Base-by-base conservation (phyloP, 2,113 vertebrate genomes). In the Marmota flaviventris region DNA sequence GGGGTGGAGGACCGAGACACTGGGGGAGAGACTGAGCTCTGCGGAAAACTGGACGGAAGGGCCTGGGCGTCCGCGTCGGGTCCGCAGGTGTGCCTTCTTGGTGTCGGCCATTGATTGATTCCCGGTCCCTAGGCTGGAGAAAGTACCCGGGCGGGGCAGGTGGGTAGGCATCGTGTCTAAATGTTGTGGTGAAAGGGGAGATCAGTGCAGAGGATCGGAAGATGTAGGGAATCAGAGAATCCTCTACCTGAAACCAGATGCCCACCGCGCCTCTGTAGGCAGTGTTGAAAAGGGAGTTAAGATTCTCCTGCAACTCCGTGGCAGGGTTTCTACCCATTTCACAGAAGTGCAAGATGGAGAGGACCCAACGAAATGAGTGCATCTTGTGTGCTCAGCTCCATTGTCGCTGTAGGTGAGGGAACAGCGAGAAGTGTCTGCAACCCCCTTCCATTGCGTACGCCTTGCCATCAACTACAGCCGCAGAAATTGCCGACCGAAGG, bases 251-350 rank as follows among this genome's bases (percentile, higher is more conserved):
- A 67, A 53, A 76, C 82, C 67, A 16, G 42, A 63, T 20, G 73
- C 39, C 56, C 42, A 29, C 22, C 20, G 73, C 58, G 48, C 75
- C 91, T 42, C 63, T 0, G 39, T 0, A 14, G 89, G 42, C 79
- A 25, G 79, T 13, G 12, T 4, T 18, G 86, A 34, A 56, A 92
- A 34, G 37, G 51, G 61, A 61, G 67, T 42, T 17, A 17, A 42
- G 39, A 51, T 2, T 42, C 72, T 69, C 63, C 37, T 3, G 8
- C 56, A 37, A 12, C 53, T 39, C 24, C 5, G 6, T 5, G 27
- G 37, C 63, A 6, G 25, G 17, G 37, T 61, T 63, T 96, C 85
- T 65, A 72, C 91, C 94, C 94, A 78, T 94, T 94, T 85, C 94
- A 34, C 84, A 72, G 96, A 81, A 61, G 85, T n/a, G 25, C 58